Base-by-base conservation (phyloP, 1,140 invertebrate species). In the Helicoverpa armigera region DNA sequence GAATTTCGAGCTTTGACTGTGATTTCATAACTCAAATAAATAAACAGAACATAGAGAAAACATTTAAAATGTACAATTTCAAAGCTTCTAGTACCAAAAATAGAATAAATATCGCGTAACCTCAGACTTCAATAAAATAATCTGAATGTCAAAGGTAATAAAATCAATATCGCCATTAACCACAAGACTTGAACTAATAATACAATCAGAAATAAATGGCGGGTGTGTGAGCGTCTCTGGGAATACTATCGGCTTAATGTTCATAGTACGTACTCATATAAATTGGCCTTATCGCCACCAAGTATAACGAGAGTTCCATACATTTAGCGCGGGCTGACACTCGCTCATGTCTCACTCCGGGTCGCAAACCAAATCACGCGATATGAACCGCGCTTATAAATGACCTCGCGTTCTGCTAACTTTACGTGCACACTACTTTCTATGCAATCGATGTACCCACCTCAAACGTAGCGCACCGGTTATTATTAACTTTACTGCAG, bases 331-430 rank as follows among this genome's bases (percentile, higher is more conserved):
- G 56, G 75, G 79, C 80, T 82, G 85, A 84, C 75, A 82, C 73
- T 16, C 75, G 83, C 61, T 86, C 84, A 82, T 89, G 83, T 88
- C 85, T 85, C 84, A 82, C 81, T 82, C 82, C 70, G 85, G 86
- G 84, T 88, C 87, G 86, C 86, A 86, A 90, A 88, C 84, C 89
- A 87, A 90, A 88, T 89, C 86, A 86, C 82, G 83, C 84, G 83
- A 89, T 86, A 83, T 82, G 83, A 82, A 74, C 76, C 80, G 81
- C 85, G 85, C 83, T 84, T 85, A 78, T 82, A 85, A 83, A 82
- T 80, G 73, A 75, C 65, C 61, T 65, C 63, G 56, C 56, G 56
- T 60, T 75, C 54, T 31, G 14, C 50, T 50, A 54, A 14, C 1
- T 75, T 43, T 18, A 75, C 72, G 31, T 58, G 35, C n/a, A 43